phyloP scores from a whole-genome alignment of 2,888 invertebrate genomes.

The Nysson spinosus region DNA sequence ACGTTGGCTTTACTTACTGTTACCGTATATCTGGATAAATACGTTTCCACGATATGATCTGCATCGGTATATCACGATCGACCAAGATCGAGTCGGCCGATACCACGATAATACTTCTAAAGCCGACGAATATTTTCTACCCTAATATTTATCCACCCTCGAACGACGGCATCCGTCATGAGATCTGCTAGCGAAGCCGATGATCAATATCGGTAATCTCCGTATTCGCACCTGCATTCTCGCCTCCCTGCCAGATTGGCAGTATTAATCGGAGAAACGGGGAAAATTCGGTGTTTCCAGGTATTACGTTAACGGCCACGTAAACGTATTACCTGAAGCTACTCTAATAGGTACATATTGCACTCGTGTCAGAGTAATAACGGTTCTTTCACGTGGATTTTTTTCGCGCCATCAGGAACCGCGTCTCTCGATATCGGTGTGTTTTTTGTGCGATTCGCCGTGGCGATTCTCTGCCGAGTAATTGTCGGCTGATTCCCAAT shows the following conservation, averaged over 20 bases:
- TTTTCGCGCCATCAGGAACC: conserved; percentile 39
- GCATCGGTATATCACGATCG: conserved; percentile 5
- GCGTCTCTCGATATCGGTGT: conserved; percentile 28
- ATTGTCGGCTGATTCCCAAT: conserved; percentile 59
- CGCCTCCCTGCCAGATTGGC: background rate
- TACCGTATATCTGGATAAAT: no score
- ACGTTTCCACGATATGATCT: conserved; percentile 9
- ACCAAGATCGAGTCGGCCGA: conserved; percentile 11
- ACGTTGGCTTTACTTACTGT: no score
- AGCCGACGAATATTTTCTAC: conserved; percentile 10
- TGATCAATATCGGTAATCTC: conserved; percentile 48
- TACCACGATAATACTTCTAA: background rate
- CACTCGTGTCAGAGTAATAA: conserved; percentile 44
- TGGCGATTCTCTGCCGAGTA: conserved; percentile 28
- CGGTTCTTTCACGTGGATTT: conserved; percentile 40
- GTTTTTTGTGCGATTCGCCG: conserved; percentile 24
- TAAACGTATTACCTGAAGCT: conserved; percentile 24
- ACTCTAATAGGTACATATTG: conserved; percentile 47
- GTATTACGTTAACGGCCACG: conserved; percentile 43
- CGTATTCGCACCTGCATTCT: conserved; percentile 30
- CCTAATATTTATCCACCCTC: conserved; percentile 2
- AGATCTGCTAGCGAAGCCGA: conserved; percentile 29
- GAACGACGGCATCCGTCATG: conserved; percentile 23
- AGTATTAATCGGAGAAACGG: conserved; percentile 25
- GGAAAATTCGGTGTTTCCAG: conserved; percentile 33